Conservation (phyloP, 2,797 vertebrate genomes). For the Decapterus maruadsi region DNA sequence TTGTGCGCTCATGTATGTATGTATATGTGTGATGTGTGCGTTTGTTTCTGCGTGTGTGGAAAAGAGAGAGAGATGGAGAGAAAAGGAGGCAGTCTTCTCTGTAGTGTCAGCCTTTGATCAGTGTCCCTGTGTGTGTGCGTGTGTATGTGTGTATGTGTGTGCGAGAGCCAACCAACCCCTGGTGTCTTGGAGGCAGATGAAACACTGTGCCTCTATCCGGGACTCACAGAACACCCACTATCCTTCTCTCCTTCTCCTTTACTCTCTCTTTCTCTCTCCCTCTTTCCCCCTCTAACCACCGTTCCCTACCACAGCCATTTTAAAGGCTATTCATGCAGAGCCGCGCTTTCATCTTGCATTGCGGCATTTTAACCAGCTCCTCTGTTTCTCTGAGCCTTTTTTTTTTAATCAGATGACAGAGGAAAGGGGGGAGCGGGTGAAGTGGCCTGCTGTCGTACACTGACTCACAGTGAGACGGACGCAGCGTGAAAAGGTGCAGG, state of each 20-base stretch:
- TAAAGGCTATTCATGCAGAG: conserved; percentile 68
- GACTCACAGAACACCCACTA: conserved; percentile 83
- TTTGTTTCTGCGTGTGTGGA: conserved; percentile 33
- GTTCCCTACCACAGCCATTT: conserved; percentile 71
- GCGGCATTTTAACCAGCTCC: conserved; percentile 63
- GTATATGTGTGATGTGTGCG: neutral
- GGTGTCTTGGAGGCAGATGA: conserved; percentile 86
- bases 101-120: conserved; percentile 78
- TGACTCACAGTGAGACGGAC: conserved; percentile 51
- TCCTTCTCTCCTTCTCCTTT: conserved; percentile 59
- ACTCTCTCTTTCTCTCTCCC: conserved; percentile 33
- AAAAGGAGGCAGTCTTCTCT: conserved; percentile 69
- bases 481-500: conserved; percentile 42
- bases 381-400: conserved; percentile 51
- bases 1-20: conserved; percentile 3
- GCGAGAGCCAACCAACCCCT: conserved; percentile 56
- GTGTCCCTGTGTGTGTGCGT: conserved; percentile 50
- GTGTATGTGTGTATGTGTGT: conserved; percentile 35
- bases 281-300: conserved; percentile 34
- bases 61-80: conserved; percentile 39
- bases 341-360: conserved; percentile 69
- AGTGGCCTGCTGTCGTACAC: conserved; percentile 49
- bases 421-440: conserved; percentile 46
- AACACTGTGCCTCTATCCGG: conserved; percentile 82
- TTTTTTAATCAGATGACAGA: conserved; percentile 56